A percentile compares a stretch with the other conserved stretches of the same genome.
phyloP scores from a whole-genome alignment of 2,888 invertebrate species.

The Tenthredo mesomela region DNA sequence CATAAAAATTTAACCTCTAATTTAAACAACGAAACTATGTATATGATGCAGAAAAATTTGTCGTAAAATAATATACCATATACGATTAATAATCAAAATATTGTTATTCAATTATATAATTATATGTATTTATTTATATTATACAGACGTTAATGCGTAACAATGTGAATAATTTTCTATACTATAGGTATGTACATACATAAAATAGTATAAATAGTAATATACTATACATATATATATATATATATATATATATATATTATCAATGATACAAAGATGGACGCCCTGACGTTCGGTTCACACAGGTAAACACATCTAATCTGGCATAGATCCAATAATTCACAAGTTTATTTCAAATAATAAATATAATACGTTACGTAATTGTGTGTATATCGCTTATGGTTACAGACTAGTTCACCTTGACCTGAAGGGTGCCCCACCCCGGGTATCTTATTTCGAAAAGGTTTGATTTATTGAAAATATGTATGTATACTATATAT shows the following conservation, averaged over 20 bases:
- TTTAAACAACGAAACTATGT: background rate
- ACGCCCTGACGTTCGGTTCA: conserved; percentile 78
- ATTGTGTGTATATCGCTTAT: conserved; percentile 58
- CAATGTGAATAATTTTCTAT: background rate
- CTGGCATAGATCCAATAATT: conserved; percentile 46
- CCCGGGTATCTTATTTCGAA: conserved; percentile 81
- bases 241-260: background rate
- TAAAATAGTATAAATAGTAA: too few species aligned
- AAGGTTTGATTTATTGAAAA: conserved; percentile 76
- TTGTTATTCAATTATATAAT: background rate
- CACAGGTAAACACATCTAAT: conserved; percentile 76
- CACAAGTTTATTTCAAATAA: background rate
- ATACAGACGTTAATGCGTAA: conserved; percentile 23
- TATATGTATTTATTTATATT: background rate
- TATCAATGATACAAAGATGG: conserved; percentile 72
- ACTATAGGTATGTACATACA: background rate
- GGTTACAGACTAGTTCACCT: conserved; percentile 83
- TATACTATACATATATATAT: too few species aligned
- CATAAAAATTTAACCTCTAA: background rate
- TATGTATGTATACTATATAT: background rate
- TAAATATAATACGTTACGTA: conserved; percentile 53
- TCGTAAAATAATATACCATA: background rate
- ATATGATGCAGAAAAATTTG: background rate
- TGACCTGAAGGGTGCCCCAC: conserved; percentile 88
- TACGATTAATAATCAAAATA: background rate